Evolutionary conservation across 2,113 vertebrate genomes (phyloP), one percentile per base, ranked within the genome.

Genomic region (Pionites leucogaster): DNA sequence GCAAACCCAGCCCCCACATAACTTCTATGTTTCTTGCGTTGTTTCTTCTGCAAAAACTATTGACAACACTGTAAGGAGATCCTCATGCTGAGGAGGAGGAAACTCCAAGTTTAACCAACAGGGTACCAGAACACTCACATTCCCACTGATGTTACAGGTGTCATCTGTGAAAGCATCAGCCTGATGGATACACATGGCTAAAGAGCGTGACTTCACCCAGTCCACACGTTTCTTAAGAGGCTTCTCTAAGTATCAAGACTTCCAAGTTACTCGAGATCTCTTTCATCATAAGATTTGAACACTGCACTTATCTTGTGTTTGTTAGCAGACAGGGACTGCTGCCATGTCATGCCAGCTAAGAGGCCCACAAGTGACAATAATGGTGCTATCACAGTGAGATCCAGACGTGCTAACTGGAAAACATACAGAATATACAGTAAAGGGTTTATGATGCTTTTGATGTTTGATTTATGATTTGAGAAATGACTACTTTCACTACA

Each of bases 371-470:
- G 8, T 19, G 18, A 81, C 33, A 11, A 18, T 2, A 11, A 55
- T 1, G 3, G 1, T 31, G 28, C 33, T n/a, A 3, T 7, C 5
- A 4, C 5, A 13, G 63, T 1, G 2, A 63, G 80, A 81, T 15
- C 16, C 59, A 50, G 41, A n/a, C 13, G 4, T 23, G 57, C 50
- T 20, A 52, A 33, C 9, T 1, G 20, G n/a, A 31, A 77, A 63
- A 72, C 23, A 88, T 25, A 22, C 9, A 46, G 16, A 50, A 27
- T 11, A 81, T 13, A 31, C 8, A 74, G 60, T 25, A 35, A 71
- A 6, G 22, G 28, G 17, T 0, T 70, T 35, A 15, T 2, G 3
- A 14, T 2, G 9, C 17, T 49, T 29, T 31, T 6, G 1, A 17
- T 3, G 2, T 14, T 9, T 71, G 13, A 47, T 78, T 53, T 24